Evolutionary conservation across 1,140 invertebrate genomes (phyloP).

Genomic region (Atopsyche davidsoni): DNA sequence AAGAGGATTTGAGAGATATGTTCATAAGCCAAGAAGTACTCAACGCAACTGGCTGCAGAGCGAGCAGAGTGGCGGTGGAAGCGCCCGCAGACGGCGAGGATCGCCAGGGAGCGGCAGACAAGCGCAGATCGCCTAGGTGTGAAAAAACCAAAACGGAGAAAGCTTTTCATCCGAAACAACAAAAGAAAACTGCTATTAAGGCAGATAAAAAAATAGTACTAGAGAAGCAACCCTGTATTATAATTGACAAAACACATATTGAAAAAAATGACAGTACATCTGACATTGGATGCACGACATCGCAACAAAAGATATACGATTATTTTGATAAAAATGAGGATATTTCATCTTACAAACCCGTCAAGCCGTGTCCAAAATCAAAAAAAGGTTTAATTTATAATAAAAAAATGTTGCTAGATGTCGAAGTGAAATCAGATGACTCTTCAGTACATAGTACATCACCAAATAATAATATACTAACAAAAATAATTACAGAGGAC

Average conservation of each 20-base stretch:
- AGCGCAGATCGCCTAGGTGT: background rate
- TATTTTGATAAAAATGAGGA: no score
- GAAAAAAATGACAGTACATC: no score
- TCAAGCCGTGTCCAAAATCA: no score
- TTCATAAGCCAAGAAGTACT: conserved; percentile 44
- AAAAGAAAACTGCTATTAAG: background rate
- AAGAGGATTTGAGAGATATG: conserved; percentile 62
- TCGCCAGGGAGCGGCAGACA: background rate
- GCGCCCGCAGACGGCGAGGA: background rate
- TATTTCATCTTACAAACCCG: no score
- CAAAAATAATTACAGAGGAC: no score
- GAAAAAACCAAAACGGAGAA: conserved; percentile 9
- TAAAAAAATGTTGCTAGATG: no score
- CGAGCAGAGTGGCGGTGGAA: conserved; percentile 32
- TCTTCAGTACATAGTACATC: no score
- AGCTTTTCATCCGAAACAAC: background rate
- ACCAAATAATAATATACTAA: no score
- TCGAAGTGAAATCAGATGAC: no score
- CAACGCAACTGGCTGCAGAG: conserved; percentile 39
- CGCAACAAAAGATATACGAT: no score
- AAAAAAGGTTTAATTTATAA: no score
- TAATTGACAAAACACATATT: background rate
- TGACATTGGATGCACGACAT: no score
- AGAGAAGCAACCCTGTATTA: background rate
- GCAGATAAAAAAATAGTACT: conserved; percentile 1